A percentile compares a stretch with the other conserved stretches of the same genome.
These are phyloP conservation scores for Gobio occitaniae DNA, from an alignment of 2,797 vertebrate species.

Conservation along the genomic window DNA sequence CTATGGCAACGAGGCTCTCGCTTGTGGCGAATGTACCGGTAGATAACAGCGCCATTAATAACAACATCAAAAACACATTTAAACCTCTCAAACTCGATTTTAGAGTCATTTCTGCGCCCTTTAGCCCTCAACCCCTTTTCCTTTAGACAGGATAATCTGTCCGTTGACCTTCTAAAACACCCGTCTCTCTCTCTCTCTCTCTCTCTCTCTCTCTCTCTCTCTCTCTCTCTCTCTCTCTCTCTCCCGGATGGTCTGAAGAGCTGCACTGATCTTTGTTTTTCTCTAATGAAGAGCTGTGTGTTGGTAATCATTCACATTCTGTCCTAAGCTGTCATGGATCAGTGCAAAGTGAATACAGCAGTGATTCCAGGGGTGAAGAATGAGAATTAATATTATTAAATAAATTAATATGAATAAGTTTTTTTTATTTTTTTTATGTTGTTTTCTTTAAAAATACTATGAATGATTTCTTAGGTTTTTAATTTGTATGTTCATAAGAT, in stretches of 20 bases:
- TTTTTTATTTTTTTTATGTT: neutral
- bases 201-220: neutral
- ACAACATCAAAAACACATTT: neutral
- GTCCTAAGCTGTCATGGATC: neutral
- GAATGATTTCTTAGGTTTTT: neutral
- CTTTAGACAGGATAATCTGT: constrained; percentile 54
- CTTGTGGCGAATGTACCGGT: neutral
- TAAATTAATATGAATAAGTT: too few species aligned
- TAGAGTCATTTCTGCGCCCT: constrained; percentile 3
- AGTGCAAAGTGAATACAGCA: neutral
- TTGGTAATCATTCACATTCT: constrained; percentile 22
- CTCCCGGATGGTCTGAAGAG: constrained; percentile 19
- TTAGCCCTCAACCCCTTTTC: constrained; percentile 9
- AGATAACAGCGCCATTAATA: neutral
- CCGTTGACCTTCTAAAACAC: constrained; percentile 39
- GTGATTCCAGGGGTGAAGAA: neutral
- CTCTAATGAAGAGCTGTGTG: constrained; percentile 12
- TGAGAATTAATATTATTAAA: neutral
- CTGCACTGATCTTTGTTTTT: constrained; percentile 33
- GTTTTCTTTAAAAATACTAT: neutral
- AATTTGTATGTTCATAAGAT: neutral
- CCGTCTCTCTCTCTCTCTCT: neutral
- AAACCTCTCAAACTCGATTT: neutral
- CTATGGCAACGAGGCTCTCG: constrained; percentile 51
- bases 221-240: constrained; percentile 12